Percentiles rank a stretch among this genome's conserved stretches.
These are phyloP conservation scores for Gila robusta DNA, from an alignment of 2,797 vertebrate genomes.

Conservation along the genomic window DNA sequence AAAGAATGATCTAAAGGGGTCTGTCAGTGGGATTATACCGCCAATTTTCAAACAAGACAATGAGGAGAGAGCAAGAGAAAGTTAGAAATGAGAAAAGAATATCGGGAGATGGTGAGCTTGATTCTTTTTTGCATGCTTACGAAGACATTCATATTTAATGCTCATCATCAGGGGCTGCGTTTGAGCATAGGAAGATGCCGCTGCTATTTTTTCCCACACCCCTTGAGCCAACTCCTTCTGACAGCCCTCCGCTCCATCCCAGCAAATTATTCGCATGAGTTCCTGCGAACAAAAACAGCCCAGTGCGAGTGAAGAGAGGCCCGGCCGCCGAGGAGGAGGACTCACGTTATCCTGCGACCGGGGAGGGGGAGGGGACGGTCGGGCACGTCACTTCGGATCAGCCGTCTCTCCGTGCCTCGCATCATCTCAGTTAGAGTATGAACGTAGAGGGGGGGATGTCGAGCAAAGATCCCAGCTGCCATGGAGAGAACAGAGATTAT, in stretches of 20 bases:
- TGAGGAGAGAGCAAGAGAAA: slow-evolving; percentile 63
- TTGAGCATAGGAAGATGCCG: slow-evolving; percentile 79
- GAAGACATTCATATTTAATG: slow-evolving; percentile 84
- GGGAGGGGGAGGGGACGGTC: slow-evolving; percentile 53
- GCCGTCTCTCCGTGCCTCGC: slow-evolving; percentile 74
- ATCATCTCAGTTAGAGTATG: slow-evolving; percentile 74
- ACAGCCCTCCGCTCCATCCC: slow-evolving; percentile 85
- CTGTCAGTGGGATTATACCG: slow-evolving; percentile 75
- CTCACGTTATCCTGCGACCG: slow-evolving; percentile 72
- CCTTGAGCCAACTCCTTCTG: slow-evolving; percentile 86
- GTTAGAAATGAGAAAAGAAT: slow-evolving; percentile 31
- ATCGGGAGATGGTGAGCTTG: slow-evolving; percentile 5
- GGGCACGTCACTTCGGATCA: slow-evolving; percentile 81
- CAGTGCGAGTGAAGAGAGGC: slow-evolving; percentile 79
- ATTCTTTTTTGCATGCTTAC: slow-evolving; percentile 71
- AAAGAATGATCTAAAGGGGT: slow-evolving; percentile 75
- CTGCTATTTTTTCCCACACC: slow-evolving; percentile 83
- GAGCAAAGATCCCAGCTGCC: slow-evolving; percentile 36
- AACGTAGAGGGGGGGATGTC: slow-evolving; percentile 31
- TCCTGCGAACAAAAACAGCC: slow-evolving; percentile 83
- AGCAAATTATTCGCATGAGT: slow-evolving; percentile 85
- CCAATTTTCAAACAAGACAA: slow-evolving; percentile 72
- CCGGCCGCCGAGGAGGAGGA: slow-evolving; percentile 69
- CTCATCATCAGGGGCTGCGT: slow-evolving; percentile 77
- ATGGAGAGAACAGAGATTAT: slow-evolving; percentile 1